These are phyloP conservation scores for Metridium senile DNA, from an alignment of 92 coral and sea anemone genomes.

Conservation along the genomic window DNA sequence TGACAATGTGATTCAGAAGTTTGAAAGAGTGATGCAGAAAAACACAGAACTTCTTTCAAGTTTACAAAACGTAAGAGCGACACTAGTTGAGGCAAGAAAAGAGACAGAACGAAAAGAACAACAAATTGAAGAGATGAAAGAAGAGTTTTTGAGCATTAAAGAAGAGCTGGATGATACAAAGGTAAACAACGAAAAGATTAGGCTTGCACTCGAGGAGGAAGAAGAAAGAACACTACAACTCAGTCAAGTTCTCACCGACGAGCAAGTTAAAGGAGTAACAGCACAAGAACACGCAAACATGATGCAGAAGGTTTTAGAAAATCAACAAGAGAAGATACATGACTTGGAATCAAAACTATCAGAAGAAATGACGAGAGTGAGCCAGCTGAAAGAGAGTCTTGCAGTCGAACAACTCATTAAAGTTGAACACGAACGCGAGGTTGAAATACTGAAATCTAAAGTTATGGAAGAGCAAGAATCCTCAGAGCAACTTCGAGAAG, in stretches of 20 bases:
- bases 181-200: conserved; percentile 24
- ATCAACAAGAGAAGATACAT: conserved; percentile 39
- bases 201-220: conserved; percentile 57
- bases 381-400: conserved; percentile 61
- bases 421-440: conserved; percentile 61
- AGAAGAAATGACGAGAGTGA: conserved; percentile 52
- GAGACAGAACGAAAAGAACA: conserved; percentile 32
- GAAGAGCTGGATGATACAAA: conserved; percentile 45
- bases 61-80: conserved; percentile 44
- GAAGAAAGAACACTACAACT: conserved; percentile 63
- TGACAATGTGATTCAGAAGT: conserved; percentile 57
- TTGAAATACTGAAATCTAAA: conserved; percentile 40
- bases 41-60: conserved; percentile 54
- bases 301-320: conserved; percentile 38
- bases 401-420: conserved; percentile 67
- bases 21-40: conserved; percentile 64
- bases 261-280: conserved; percentile 62
- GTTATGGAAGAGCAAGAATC: conserved; percentile 48
- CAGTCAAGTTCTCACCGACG: conserved; percentile 57
- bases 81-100: conserved; percentile 40
- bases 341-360: conserved; percentile 54
- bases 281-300: conserved; percentile 38
- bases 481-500: conserved; percentile 46
- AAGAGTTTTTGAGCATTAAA: conserved; percentile 43
- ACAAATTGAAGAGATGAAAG: conserved; percentile 64